Base-by-base conservation (phyloP, 2,113 vertebrate genomes). In the Meles meles region DNA sequence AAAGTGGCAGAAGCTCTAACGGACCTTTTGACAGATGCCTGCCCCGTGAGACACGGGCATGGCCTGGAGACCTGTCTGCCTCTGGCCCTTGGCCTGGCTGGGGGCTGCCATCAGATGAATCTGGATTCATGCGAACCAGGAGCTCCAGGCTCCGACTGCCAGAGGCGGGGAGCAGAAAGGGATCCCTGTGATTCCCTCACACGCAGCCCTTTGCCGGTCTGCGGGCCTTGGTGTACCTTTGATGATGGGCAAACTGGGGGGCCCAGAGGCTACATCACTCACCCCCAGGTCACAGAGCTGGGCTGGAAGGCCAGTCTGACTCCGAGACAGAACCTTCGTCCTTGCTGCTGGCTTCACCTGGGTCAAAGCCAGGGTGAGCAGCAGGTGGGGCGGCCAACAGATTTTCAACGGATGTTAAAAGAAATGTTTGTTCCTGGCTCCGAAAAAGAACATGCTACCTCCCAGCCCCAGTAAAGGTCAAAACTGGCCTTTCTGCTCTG, bases 191-290 rank as follows among this genome's bases (percentile, higher is more conserved):
- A 47, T 6, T 37, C 17, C 69, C 69, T 49, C 34, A 8, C 9
- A 15, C 77, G 71, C 23, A 69, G 59, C 59, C 63, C 55, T 0
- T 0, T 27, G 57, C 21, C 69, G 9, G 44, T 57, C 21, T n/a
- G 47, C 21, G 29, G 55, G 55, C 17, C 65, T 80, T 63, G 44
- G 44, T 65, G 59, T 37, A 57, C 25, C n/a, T 83, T 67, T 90
- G 82, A 57, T 31, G 61, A 77, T 74, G 88, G 69, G 65, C 23
- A 96, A 81, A 95, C 17, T n/a, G 67, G 94, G 77, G 77, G n/a
- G n/a, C 42, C 29, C 23, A 61, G 81, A 72, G 52, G 42, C 81
- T 37, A 14, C 42, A 7, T 80, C 55, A 47, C 25, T 71, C 0
- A 17, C 18, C 59, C 37, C 20, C 20, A 81, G 55, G 49, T 49